phyloP scores from a whole-genome alignment of 1,140 invertebrate species.

The Homarus americanus region DNA sequence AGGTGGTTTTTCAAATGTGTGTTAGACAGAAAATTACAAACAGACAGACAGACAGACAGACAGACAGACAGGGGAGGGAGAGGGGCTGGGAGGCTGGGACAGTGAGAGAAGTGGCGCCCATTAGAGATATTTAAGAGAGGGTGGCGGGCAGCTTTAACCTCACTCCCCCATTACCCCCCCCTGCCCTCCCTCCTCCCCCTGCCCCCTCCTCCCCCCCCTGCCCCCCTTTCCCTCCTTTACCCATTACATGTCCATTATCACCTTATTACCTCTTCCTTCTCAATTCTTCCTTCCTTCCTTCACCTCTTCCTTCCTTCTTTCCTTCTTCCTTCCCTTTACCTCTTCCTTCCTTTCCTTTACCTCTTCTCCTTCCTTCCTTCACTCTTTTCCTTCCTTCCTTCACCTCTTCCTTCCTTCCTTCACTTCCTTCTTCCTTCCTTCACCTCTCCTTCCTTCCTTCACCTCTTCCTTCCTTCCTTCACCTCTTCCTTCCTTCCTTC shows the following conservation, averaged over 20 bases:
- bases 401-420: too few relatives aligned
- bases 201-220: not conserved
- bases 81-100: not conserved
- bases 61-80: not conserved
- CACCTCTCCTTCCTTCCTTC: too few relatives aligned
- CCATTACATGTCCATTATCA: not conserved
- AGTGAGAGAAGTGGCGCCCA: not conserved
- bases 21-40: too few relatives aligned
- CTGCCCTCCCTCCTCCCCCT: not conserved
- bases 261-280: not conserved
- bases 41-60: too few relatives aligned
- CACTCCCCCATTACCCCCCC: not conserved
- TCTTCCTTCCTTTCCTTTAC: not conserved
- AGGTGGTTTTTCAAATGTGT: too few relatives aligned
- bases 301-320: too few relatives aligned
- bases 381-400: not conserved
- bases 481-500: too few relatives aligned
- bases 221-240: not conserved
- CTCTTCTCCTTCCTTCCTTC: not conserved
- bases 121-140: slow-evolving; percentile 2
- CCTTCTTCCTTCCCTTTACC: too few relatives aligned
- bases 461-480: too few relatives aligned
- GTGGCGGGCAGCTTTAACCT: not conserved
- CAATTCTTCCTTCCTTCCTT: not conserved
- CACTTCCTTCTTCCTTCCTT: too few relatives aligned